Evolutionary conservation across 2,888 invertebrate species (phyloP).

Genomic region (Amphipyra tragopoginis): DNA sequence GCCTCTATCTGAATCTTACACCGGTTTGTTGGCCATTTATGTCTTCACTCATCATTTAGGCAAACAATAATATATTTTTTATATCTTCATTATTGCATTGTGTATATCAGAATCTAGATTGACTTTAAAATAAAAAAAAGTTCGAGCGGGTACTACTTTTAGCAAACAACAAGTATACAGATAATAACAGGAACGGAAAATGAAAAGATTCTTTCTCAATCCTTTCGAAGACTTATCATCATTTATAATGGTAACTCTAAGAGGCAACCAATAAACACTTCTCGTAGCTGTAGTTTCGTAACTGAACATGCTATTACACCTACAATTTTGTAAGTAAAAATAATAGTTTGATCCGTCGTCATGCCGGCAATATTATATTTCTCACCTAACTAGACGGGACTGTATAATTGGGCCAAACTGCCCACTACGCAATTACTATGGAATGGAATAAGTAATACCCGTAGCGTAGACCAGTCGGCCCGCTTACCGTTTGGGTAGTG

Average conservation of each 20-base stretch:
- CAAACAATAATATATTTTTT: too few relatives aligned
- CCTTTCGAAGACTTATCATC: conserved; percentile 18
- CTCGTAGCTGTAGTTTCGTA: conserved; percentile 34
- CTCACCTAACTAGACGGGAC: conserved; percentile 65
- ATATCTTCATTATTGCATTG: too few relatives aligned
- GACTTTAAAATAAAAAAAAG: too few relatives aligned
- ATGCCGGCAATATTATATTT: conserved; percentile 56
- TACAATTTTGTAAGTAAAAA: conserved; percentile 51
- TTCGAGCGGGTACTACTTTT: too few relatives aligned
- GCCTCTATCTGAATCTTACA: too few relatives aligned
- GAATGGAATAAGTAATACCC: conserved; percentile 71
- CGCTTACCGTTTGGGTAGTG: conserved; percentile 55
- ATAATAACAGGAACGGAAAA: not conserved
- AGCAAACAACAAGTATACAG: too few relatives aligned
- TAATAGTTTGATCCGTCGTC: conserved; percentile 52
- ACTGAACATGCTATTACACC: conserved; percentile 49
- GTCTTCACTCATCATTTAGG: too few relatives aligned
- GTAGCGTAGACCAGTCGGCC: conserved; percentile 50
- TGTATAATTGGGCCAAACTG: conserved; percentile 69
- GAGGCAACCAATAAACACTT: conserved; percentile 46
- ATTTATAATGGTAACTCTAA: conserved; percentile 29
- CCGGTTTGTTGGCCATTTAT: too few relatives aligned
- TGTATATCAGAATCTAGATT: too few relatives aligned
- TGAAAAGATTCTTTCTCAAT: conserved; percentile 9
- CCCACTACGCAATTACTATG: conserved; percentile 72